Base-by-base conservation (phyloP, 1,140 invertebrate species). In the Eriocheir sinensis region DNA sequence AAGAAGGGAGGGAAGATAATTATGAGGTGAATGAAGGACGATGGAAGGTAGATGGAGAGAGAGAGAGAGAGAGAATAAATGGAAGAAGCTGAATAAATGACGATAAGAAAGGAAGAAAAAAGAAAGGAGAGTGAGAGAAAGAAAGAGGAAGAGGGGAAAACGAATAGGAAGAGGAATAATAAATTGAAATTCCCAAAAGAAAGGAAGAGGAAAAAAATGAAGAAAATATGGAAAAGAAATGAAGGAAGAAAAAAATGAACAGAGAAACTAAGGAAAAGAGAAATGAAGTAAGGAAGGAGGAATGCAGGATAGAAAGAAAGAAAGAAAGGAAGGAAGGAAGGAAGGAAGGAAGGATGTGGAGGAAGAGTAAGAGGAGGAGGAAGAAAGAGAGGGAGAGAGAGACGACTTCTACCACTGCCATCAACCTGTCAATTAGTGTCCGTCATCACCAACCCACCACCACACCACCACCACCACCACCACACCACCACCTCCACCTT, bases 341-440 rank as follows among this genome's bases (percentile, higher is more conserved):
- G 60, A 72, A 72, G 21, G 6, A 72, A 72, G 60, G 60, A 72
- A 72, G 53, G 8, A 60, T 3, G 17, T 21, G 27, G n/a, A 21
- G 60, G 60, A 72, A 72, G 27, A n/a, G n/a, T n/a, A n/a, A n/a
- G n/a, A 60, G 17, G 17, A n/a, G 27, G n/a, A 21, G 60, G 60
- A 72, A 72, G 27, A n/a, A 72, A 4, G 60, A 2, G n/a, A 72
- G 21, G 21, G n/a, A 72, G 60, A 72, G 60, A n/a, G n/a, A n/a
- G n/a, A n/a, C 4, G 60, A 72, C 21, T 72, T n/a, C 60, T 72
- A 21, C 60, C 17, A 72, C n/a, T 72, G 60, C 27, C 60, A 21
- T 72, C 60, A 72, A 72, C 60, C 60, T 72, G 60, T 72, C 60
- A 72, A 72, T 72, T 72, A 72, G 60, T 72, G 60, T 72, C 60